phyloP scores from a whole-genome alignment of 2,113 vertebrate species.

The Salminus brasiliensis region DNA sequence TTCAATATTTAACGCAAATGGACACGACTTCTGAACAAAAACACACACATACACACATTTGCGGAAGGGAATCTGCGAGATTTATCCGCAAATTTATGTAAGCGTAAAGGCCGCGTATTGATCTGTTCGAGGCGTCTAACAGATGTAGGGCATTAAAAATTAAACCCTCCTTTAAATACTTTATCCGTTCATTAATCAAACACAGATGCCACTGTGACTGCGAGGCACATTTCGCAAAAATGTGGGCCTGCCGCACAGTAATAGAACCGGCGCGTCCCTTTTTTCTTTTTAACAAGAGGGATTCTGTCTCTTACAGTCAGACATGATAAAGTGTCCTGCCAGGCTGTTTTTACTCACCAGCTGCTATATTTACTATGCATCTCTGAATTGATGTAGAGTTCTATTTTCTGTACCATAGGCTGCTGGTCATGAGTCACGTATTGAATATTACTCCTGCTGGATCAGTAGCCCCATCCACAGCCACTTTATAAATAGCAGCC shows the following conservation, averaged over 20 bases:
- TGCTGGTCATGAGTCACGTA: slow-evolving; percentile 24
- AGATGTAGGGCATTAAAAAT: slow-evolving; percentile 58
- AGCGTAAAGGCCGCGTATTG: slow-evolving; percentile 34
- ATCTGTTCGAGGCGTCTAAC: slow-evolving; percentile 52
- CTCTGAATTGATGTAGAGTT: slow-evolving; percentile 23
- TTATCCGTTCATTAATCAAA: slow-evolving; percentile 61
- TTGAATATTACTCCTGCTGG: slow-evolving; percentile 8
- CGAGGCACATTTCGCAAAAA: slow-evolving; percentile 46
- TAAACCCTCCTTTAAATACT: slow-evolving; percentile 53
- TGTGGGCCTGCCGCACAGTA: slow-evolving; percentile 38
- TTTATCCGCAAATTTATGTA: slow-evolving; percentile 40
- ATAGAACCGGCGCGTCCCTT: slow-evolving; percentile 39
- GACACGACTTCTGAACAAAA: not conserved
- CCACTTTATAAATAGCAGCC: not conserved
- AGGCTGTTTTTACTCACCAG: slow-evolving; percentile 37
- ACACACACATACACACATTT: slow-evolving; percentile 6
- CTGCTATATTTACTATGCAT: slow-evolving; percentile 40
- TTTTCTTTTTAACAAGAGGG: slow-evolving; percentile 44
- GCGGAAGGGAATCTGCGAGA: slow-evolving; percentile 40
- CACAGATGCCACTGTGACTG: slow-evolving; percentile 51
- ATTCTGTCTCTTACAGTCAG: slow-evolving; percentile 41
- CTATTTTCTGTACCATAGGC: slow-evolving; percentile 31
- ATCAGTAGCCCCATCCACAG: slow-evolving; percentile 4
- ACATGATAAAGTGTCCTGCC: slow-evolving; percentile 28
- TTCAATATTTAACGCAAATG: not conserved